Percentiles rank a stretch among this genome's conserved stretches.
These are phyloP conservation scores for Bimastos eiseni DNA, from an alignment of 2,888 invertebrate genomes.

Conservation along the genomic window DNA sequence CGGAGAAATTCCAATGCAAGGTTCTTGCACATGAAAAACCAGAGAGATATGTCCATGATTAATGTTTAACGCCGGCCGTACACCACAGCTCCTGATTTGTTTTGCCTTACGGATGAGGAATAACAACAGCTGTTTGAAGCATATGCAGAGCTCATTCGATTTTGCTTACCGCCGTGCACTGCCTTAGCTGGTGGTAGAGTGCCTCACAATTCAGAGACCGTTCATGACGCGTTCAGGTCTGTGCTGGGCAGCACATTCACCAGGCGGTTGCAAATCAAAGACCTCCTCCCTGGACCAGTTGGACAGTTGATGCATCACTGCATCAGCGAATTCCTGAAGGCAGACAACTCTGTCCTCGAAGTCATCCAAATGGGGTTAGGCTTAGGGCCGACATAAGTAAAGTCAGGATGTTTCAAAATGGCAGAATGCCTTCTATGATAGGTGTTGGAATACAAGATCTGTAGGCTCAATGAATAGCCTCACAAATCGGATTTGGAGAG, in stretches of 20 bases:
- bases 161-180: background rate
- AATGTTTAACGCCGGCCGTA: background rate
- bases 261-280: background rate
- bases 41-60: background rate
- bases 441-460: no score
- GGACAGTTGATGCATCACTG: background rate
- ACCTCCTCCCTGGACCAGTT: background rate
- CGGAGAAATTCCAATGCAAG: background rate
- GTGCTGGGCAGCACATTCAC: background rate
- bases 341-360: background rate
- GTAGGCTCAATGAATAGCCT: no score
- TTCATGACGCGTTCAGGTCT: background rate
- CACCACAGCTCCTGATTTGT: background rate
- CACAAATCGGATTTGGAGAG: no score
- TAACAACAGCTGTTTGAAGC: background rate
- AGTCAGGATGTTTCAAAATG: background rate
- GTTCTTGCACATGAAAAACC: background rate
- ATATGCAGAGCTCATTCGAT: constrained; percentile 13
- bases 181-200: background rate
- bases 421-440: no score
- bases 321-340: background rate
- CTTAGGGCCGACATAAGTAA: background rate
- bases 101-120: background rate
- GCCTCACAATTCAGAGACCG: background rate
- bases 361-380: background rate